Evolutionary conservation across 2,113 vertebrate species (phyloP).

Genomic region (Eupsittula cactorum): DNA sequence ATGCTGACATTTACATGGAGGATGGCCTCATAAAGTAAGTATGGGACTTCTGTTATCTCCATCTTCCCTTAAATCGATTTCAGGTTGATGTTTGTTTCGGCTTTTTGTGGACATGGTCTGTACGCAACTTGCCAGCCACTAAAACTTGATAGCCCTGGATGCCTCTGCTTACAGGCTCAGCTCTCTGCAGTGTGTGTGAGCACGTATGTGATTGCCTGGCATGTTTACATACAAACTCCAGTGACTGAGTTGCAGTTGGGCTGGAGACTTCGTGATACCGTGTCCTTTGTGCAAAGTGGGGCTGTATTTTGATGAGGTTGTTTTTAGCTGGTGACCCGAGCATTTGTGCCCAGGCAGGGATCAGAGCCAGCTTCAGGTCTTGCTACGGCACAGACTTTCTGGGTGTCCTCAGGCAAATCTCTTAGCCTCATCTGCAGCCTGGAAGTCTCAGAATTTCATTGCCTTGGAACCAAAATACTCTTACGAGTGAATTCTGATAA

Average conservation of each 20-base stretch:
- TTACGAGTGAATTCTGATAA: background rate
- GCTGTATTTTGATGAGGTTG: background rate
- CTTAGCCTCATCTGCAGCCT: background rate
- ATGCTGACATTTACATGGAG: slow-evolving; percentile 97
- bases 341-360: background rate
- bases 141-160: background rate
- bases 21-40: slow-evolving; percentile 98
- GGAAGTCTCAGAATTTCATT: background rate
- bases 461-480: background rate
- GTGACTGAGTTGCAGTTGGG: background rate
- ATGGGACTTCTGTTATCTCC: background rate
- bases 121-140: background rate
- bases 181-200: background rate
- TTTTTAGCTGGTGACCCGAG: background rate
- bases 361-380: background rate
- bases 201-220: background rate
- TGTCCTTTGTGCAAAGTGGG: background rate
- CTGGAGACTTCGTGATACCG: background rate
- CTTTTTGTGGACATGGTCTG: background rate
- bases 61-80: background rate
- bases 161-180: background rate
- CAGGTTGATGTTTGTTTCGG: background rate
- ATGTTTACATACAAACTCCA: background rate
- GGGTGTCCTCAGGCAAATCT: background rate
- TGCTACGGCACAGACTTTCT: background rate